Base-by-base conservation (phyloP, 2,888 invertebrate species). In the Caenorhabditis doughertyi region DNA sequence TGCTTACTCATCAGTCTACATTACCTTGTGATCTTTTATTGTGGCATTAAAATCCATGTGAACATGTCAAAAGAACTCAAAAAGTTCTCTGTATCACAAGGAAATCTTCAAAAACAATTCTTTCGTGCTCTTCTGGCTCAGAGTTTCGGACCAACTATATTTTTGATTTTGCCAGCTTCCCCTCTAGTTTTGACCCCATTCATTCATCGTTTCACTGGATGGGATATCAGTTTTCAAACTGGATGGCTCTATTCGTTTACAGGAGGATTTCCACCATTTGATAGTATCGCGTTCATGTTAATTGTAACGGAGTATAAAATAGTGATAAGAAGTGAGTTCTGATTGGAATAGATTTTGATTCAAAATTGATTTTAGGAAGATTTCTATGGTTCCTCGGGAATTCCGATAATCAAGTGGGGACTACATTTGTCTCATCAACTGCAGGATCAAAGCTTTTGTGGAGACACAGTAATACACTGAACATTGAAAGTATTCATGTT, bases 41-140 rank as follows among this genome's bases (percentile, higher is more conserved):
- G 64, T 25, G 29, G 64, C 2, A 3, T 49, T 0, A 65, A 65
- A 65, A 65, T 65, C 49, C 49, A 65, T 7, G 7, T 18, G 2
- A 32, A 47, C 13, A 65, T 65, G 49, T 9, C n/a, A 49, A 29
- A 49, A 32, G 64, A 65, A 11, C 49, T 65, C 11, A 1, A 32
- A 21, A 65, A 65, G 49, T 49, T 65, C 16, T 65, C 64, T n/a
- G 49, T 4, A 1, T 13, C 0, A 0, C n/a, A 68, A 8, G 25
- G 42, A 23, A 39, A 11, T 2, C 55, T 68, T 3, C 53, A 68
- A 5, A 25, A 23, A 3, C 68, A 68, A 11, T 68, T 68, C 13
- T 68, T 68, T 29, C 25, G 18, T 27, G 68, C 68, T n/a, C 55
- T 68, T 0, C 21, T 68, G 8, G 27, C 16, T 21, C 68, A 68